These are phyloP conservation scores for Heliocidaris tuberculata DNA, from an alignment of 35 echinoderm and acorn worm species.

Conservation along the genomic window DNA sequence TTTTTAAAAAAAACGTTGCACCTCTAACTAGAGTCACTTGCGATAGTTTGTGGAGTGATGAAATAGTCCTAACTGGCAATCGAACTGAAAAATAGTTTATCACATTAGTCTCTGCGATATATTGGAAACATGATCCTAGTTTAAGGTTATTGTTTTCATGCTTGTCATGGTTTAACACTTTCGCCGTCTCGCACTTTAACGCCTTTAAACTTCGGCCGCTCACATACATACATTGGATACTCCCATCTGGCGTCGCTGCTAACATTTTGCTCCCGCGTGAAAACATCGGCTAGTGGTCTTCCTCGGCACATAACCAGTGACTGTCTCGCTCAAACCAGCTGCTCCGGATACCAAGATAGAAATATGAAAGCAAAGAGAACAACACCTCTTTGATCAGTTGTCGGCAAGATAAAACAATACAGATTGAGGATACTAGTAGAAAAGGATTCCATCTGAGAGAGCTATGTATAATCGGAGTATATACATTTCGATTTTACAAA, in stretches of 20 bases:
- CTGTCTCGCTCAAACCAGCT: neutral
- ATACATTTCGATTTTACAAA: constrained; percentile 14
- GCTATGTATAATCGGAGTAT: neutral
- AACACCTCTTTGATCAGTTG: neutral
- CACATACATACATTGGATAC: neutral
- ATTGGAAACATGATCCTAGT: neutral
- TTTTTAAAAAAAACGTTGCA: neutral
- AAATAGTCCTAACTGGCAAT: neutral
- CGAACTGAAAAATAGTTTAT: constrained; percentile 13
- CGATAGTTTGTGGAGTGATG: neutral
- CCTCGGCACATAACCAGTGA: neutral
- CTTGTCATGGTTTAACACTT: neutral
- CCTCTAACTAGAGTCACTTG: neutral
- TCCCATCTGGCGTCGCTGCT: neutral
- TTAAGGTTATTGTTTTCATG: neutral
- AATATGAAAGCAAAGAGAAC: neutral
- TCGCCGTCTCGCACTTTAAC: neutral
- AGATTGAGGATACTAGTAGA: neutral
- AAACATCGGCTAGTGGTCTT: neutral
- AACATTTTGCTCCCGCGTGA: neutral
- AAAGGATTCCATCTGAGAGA: neutral
- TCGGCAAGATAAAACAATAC: neutral
- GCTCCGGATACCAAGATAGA: neutral
- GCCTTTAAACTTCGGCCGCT: neutral
- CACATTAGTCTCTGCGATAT: neutral